Conservation (phyloP, 2,797 vertebrate genomes). For the Chelon labrosus region DNA sequence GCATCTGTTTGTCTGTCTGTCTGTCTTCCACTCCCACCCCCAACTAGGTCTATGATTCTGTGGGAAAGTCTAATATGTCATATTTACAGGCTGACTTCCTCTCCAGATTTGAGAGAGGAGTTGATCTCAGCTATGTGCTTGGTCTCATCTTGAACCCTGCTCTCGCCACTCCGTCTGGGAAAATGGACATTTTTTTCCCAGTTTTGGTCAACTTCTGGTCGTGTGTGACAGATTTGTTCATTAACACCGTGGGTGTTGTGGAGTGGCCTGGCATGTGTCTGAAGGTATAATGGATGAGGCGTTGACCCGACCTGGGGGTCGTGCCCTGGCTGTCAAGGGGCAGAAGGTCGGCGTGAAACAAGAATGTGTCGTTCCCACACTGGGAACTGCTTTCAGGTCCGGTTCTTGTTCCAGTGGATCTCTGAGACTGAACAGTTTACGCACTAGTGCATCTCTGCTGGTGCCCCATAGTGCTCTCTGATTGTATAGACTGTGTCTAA, state of each 20-base stretch:
- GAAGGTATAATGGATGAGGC: slow-evolving; percentile 54
- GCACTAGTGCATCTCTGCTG: background rate
- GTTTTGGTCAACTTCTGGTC: background rate
- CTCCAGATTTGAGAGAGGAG: slow-evolving; percentile 34
- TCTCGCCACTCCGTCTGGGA: slow-evolving; percentile 9
- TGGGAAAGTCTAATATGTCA: slow-evolving; percentile 76
- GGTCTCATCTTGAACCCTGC: slow-evolving; percentile 24
- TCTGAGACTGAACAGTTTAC: background rate
- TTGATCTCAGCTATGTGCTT: slow-evolving; percentile 34
- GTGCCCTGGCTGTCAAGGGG: slow-evolving; percentile 24
- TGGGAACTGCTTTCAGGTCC: slow-evolving; percentile 11
- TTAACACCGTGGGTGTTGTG: slow-evolving; percentile 11
- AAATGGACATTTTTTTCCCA: slow-evolving; percentile 1
- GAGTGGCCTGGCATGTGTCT: slow-evolving; percentile 32
- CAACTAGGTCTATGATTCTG: slow-evolving; percentile 22
- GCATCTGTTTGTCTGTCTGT: slow-evolving; percentile 7
- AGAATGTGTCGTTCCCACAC: slow-evolving; percentile 53
- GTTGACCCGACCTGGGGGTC: slow-evolving; percentile 51
- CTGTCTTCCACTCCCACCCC: background rate
- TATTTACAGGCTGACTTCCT: slow-evolving; percentile 70
- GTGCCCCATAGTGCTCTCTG: background rate
- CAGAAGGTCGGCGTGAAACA: slow-evolving; percentile 60
- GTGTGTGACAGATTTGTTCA: slow-evolving; percentile 33
- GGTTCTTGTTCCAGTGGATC: slow-evolving; percentile 15
- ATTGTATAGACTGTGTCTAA: background rate